Evolutionary conservation across 64 coral and sea anemone genomes (phyloP).

Genomic region (Pachyseris speciosa): DNA sequence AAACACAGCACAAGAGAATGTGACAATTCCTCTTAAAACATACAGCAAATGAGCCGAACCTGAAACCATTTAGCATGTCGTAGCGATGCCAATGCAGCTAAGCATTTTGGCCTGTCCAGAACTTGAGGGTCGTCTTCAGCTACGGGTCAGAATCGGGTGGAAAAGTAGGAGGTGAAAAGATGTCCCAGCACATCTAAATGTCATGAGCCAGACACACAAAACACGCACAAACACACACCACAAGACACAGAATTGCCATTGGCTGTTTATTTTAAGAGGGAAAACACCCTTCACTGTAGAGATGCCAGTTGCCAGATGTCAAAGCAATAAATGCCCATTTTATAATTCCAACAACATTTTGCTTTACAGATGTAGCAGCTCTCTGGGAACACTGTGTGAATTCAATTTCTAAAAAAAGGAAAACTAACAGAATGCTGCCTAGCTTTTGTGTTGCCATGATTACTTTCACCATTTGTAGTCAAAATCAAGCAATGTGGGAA

Average conservation of each 20-base stretch:
- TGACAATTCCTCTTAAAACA: slow-evolving; percentile 99
- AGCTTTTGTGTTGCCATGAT: too few species aligned
- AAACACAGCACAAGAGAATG: slow-evolving; percentile 49
- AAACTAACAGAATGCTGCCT: too few species aligned
- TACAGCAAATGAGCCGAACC: slow-evolving; percentile 96
- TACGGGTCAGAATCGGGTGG: slow-evolving; percentile 78
- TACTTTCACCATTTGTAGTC: too few species aligned
- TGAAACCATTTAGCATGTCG: slow-evolving; percentile 99
- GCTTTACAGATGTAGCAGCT: too few species aligned
- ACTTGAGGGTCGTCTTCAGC: slow-evolving; percentile 97
- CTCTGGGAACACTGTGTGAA: too few species aligned
- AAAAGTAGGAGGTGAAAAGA: slow-evolving; percentile 73
- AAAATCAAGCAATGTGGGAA: too few species aligned
- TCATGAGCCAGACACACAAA: neutral
- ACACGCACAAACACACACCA: neutral
- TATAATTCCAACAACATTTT: too few species aligned
- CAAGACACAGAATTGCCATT: neutral
- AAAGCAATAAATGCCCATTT: too few species aligned
- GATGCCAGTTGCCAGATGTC: too few species aligned
- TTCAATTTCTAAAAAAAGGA: too few species aligned
- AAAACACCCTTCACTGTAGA: neutral
- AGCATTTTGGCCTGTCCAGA: slow-evolving; percentile 99
- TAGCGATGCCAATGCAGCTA: slow-evolving; percentile 99
- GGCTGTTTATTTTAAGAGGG: too few species aligned
- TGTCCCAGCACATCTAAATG: neutral